Percentiles rank a stretch among this genome's conserved stretches.
phyloP scores from a whole-genome alignment of 2,797 vertebrate genomes.

The Muscicapa striata region DNA sequence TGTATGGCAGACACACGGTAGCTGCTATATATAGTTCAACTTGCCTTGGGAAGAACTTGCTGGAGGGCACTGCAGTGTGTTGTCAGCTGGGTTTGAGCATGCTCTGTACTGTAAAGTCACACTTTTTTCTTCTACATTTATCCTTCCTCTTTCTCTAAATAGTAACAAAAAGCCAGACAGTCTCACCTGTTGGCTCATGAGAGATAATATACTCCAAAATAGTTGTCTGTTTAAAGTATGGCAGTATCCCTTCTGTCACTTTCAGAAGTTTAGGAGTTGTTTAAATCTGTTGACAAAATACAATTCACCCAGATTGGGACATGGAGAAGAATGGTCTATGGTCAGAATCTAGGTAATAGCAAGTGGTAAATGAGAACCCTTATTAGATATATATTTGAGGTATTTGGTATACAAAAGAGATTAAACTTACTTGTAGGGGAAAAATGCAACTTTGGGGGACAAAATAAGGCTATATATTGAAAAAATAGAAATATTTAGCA shows the following conservation, averaged over 20 bases:
- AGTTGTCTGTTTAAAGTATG: not conserved
- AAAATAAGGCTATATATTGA: not conserved
- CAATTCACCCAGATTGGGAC: not conserved
- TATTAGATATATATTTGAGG: not conserved
- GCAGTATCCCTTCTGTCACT: not conserved
- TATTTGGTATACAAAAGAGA: not conserved
- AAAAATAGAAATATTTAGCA: not conserved
- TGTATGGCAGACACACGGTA: not conserved
- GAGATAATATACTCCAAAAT: not conserved
- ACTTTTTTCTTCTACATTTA: not conserved
- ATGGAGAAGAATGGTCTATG: not conserved
- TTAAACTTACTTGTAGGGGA: not conserved
- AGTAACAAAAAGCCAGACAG: not conserved
- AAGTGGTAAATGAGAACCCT: not conserved
- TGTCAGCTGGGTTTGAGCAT: not conserved
- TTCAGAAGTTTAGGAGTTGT: not conserved
- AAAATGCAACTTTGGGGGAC: accelerated
- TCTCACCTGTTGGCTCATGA: not conserved
- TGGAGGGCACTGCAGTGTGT: not conserved
- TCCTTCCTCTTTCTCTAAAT: not conserved
- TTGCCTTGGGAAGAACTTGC: not conserved
- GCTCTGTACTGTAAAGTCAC: not conserved
- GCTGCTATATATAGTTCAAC: not conserved
- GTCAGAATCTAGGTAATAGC: not conserved
- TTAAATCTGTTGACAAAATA: not conserved